Conservation (phyloP, 2,888 invertebrate genomes). For the Iselma pallidipennis region DNA sequence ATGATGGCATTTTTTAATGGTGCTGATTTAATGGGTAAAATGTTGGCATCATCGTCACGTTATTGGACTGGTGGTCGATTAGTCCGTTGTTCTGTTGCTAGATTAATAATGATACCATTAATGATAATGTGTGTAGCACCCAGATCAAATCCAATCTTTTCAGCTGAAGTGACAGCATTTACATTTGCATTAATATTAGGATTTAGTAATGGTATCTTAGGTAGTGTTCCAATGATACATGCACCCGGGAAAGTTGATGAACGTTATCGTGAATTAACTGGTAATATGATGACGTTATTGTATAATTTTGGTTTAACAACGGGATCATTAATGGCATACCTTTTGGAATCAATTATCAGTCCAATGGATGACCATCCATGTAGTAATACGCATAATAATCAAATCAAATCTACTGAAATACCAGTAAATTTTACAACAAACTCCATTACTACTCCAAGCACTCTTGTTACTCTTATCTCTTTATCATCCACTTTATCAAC, state of each 20-base stretch:
- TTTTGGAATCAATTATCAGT: constrained; percentile 60
- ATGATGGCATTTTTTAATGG: constrained; percentile 89
- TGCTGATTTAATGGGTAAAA: constrained; percentile 82
- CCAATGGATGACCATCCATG: constrained; percentile 47
- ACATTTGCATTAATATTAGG: constrained; percentile 73
- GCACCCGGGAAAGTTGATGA: constrained; percentile 86
- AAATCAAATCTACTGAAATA: constrained; percentile 12
- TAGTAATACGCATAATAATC: constrained; percentile 20
- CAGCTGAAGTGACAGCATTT: constrained; percentile 68
- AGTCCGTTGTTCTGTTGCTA: constrained; percentile 72
- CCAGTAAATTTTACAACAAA: constrained; percentile 22
- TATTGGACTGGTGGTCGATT: constrained; percentile 83
- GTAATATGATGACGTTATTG: constrained; percentile 91
- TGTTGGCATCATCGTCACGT: constrained; percentile 78
- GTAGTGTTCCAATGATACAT: constrained; percentile 91
- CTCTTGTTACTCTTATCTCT: constrained; percentile 27
- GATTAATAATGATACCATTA: constrained; percentile 78
- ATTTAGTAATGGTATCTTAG: constrained; percentile 84
- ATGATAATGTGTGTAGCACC: constrained; percentile 83
- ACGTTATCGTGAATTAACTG: constrained; percentile 84
- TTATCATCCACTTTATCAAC: constrained; percentile 27
- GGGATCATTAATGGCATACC: constrained; percentile 83
- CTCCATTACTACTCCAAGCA: constrained; percentile 22
- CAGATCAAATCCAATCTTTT: constrained; percentile 72
- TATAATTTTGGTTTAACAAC: constrained; percentile 86